A percentile compares a stretch with the other conserved stretches of the same genome.
These are phyloP conservation scores for Andrena praecox DNA, from an alignment of 2,888 invertebrate genomes.

Conservation along the genomic window DNA sequence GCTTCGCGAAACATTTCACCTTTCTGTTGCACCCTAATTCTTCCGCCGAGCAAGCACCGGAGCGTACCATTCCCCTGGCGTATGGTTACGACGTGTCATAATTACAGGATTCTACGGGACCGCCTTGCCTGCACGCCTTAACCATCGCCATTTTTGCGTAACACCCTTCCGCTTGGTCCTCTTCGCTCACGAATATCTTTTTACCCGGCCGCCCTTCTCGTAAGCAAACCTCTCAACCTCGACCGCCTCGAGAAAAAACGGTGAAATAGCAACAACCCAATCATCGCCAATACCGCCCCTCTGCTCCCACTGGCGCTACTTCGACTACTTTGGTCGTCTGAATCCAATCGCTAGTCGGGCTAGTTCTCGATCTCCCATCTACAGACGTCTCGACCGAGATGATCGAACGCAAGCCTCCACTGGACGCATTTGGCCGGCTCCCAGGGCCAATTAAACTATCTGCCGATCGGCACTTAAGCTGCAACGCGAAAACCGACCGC, in stretches of 20 bases:
- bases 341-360: neutral
- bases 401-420: constrained; percentile 31
- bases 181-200: too few relatives aligned
- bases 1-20: too few relatives aligned
- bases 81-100: too few relatives aligned
- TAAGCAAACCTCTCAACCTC: too few relatives aligned
- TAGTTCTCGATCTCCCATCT: neutral
- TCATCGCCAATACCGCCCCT: neutral
- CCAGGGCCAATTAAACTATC: constrained; percentile 35
- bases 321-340: neutral
- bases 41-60: too few relatives aligned
- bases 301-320: neutral
- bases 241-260: neutral
- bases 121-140: too few relatives aligned
- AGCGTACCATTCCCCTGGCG: too few relatives aligned
- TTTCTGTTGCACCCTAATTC: too few relatives aligned
- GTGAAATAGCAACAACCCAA: neutral
- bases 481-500: neutral
- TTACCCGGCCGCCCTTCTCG: too few relatives aligned
- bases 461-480: constrained; percentile 35
- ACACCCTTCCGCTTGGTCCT: too few relatives aligned
- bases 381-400: constrained; percentile 10
- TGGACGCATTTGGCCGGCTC: constrained; percentile 37
- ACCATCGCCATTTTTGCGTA: too few relatives aligned
- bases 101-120: too few relatives aligned